Percentiles rank a stretch among this genome's conserved stretches.
These are phyloP conservation scores for Orthosia cruda DNA, from an alignment of 2,888 invertebrate genomes.

Conservation along the genomic window DNA sequence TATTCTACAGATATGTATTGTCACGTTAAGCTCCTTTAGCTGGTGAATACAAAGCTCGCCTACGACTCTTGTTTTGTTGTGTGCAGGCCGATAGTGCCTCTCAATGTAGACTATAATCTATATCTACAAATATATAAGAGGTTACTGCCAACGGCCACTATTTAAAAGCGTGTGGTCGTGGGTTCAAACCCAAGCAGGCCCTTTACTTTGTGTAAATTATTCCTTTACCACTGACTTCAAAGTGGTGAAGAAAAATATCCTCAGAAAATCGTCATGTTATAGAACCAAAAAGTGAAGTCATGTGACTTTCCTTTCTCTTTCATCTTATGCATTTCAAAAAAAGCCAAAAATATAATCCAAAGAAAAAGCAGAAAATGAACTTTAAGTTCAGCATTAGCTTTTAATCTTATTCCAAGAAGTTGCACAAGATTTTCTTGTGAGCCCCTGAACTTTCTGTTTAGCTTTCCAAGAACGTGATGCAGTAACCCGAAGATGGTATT, in stretches of 20 bases:
- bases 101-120: too few relatives aligned
- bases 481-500: neutral
- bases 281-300: too few relatives aligned
- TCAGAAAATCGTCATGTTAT: too few relatives aligned
- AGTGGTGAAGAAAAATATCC: too few relatives aligned
- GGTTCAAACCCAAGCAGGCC: too few relatives aligned
- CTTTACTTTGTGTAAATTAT: too few relatives aligned
- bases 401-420: conserved; percentile 22
- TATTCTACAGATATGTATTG: neutral
- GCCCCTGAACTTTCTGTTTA: conserved; percentile 21
- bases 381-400: conserved; percentile 9
- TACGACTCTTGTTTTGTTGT: neutral
- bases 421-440: conserved; percentile 9
- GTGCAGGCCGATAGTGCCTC: too few relatives aligned
- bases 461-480: conserved; percentile 7
- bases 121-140: too few relatives aligned
- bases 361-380: neutral
- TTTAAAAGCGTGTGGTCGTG: too few relatives aligned
- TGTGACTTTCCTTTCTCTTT: too few relatives aligned
- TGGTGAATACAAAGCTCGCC: neutral
- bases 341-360: neutral
- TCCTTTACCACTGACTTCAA: too few relatives aligned
- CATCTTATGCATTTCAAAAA: neutral
- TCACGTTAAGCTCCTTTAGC: neutral
- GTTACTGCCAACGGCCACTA: too few relatives aligned